Conservation (phyloP, 2,113 vertebrate genomes). For the Aspidoscelis tigris region DNA sequence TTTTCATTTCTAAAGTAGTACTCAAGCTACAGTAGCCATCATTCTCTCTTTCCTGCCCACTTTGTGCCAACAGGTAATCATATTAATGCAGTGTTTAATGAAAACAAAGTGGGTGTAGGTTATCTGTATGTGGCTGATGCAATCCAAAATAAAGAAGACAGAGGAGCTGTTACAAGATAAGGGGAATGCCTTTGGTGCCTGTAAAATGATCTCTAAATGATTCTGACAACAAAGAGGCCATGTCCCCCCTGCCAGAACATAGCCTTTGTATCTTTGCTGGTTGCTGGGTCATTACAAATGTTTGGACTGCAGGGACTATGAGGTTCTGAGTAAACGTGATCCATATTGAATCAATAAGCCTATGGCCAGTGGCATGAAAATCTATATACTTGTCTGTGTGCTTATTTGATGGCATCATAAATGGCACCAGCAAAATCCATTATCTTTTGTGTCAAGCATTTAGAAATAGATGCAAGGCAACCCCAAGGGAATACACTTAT, state of each 20-base stretch:
- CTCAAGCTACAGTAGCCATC: neutral
- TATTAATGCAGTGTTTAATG: slow-evolving; percentile 1
- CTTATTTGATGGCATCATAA: slow-evolving; percentile 47
- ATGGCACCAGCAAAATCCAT: slow-evolving; percentile 46
- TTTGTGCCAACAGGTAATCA: neutral
- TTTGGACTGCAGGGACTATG: slow-evolving; percentile 34
- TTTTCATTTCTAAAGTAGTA: neutral
- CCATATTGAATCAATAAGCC: slow-evolving; percentile 45
- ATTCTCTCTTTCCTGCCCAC: neutral
- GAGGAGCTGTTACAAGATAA: neutral
- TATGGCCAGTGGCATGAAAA: slow-evolving; percentile 36
- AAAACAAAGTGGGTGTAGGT: neutral
- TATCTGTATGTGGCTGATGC: slow-evolving; percentile 1
- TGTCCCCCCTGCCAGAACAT: neutral
- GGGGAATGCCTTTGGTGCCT: neutral
- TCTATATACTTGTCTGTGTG: slow-evolving; percentile 44
- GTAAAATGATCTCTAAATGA: neutral
- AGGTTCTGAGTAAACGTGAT: slow-evolving; percentile 36
- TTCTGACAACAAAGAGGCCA: slow-evolving; percentile 18
- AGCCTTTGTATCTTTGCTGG: neutral
- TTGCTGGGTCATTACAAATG: slow-evolving; percentile 1
- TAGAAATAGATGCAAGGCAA: slow-evolving; percentile 36
- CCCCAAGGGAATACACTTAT: slow-evolving; percentile 35
- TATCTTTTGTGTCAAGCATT: slow-evolving; percentile 49
- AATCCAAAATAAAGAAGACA: slow-evolving; percentile 18